Percentiles rank a stretch among this genome's conserved stretches.
Conservation (phyloP, 2,888 invertebrate genomes). For the Apotomis turbidana region DNA sequence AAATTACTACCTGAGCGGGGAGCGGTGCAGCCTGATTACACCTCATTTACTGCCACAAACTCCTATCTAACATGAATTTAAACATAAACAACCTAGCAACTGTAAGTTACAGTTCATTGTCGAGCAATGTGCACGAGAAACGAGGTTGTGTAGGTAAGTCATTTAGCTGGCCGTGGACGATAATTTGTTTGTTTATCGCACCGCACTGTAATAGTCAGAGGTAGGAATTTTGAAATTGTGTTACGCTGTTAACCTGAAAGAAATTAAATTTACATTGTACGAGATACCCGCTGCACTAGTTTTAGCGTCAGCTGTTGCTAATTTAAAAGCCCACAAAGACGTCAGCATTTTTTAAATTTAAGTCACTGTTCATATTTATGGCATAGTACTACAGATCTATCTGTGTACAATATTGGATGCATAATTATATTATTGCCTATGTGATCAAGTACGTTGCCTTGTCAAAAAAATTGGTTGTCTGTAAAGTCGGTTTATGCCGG, state of each 20-base stretch:
- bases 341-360: too few relatives aligned
- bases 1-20: slow-evolving; percentile 31
- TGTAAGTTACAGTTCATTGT: background rate
- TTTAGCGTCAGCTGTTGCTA: too few relatives aligned
- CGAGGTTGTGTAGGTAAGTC: slow-evolving; percentile 10
- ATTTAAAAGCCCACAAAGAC: background rate
- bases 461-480: too few relatives aligned
- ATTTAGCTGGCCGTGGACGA: slow-evolving; percentile 13
- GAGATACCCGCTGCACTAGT: background rate
- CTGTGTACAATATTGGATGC: too few relatives aligned
- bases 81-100: background rate
- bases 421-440: too few relatives aligned
- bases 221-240: slow-evolving; percentile 19
- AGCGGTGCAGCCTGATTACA: slow-evolving; percentile 22
- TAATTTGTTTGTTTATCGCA: slow-evolving; percentile 25
- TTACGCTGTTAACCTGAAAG: slow-evolving; percentile 2
- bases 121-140: too few relatives aligned
- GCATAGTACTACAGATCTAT: too few relatives aligned
- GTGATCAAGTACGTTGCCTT: too few relatives aligned
- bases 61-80: background rate
- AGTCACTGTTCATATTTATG: too few relatives aligned
- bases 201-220: slow-evolving; percentile 4
- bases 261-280: background rate
- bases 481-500: too few relatives aligned
- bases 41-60: slow-evolving; percentile 1